Conservation (phyloP, 2,888 invertebrate species). For the Eupithecia exiguata region DNA sequence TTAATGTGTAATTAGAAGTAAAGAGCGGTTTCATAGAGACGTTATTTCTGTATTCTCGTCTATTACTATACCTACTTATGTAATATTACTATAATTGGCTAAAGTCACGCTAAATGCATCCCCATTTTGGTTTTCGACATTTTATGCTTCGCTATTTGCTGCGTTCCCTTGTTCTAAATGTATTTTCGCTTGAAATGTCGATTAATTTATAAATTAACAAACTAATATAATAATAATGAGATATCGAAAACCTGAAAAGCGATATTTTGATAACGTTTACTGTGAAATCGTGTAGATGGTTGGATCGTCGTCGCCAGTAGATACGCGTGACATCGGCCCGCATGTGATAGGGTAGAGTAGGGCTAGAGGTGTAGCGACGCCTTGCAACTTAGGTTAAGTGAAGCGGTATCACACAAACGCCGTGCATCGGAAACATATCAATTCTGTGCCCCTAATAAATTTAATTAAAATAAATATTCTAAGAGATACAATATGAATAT, state of each 20-base stretch:
- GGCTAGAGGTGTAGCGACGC: slow-evolving; percentile 81
- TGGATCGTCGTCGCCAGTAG: slow-evolving; percentile 57
- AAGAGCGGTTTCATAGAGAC: slow-evolving; percentile 83
- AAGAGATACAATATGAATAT: slow-evolving; percentile 82
- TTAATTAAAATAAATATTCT: slow-evolving; percentile 80
- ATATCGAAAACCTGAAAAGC: slow-evolving; percentile 52
- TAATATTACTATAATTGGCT: slow-evolving; percentile 73
- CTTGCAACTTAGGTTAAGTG: slow-evolving; percentile 83
- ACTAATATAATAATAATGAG: slow-evolving; percentile 48
- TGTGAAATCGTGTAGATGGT: slow-evolving; percentile 74
- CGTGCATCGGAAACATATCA: slow-evolving; percentile 91
- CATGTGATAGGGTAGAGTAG: slow-evolving; percentile 81
- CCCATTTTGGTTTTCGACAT: slow-evolving; percentile 57
- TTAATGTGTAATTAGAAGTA: slow-evolving; percentile 83
- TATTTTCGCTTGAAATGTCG: slow-evolving; percentile 54
- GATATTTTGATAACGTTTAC: slow-evolving; percentile 74
- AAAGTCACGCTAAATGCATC: slow-evolving; percentile 75
- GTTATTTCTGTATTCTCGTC: slow-evolving; percentile 83
- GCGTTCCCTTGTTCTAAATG: slow-evolving; percentile 51
- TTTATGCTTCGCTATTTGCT: slow-evolving; percentile 64
- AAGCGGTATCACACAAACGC: slow-evolving; percentile 86
- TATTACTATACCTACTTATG: slow-evolving; percentile 64
- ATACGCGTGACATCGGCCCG: slow-evolving; percentile 80
- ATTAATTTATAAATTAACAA: slow-evolving; percentile 46
- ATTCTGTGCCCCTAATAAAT: slow-evolving; percentile 90